phyloP scores from a whole-genome alignment of 1,140 invertebrate species.

The Heterodera carotae region DNA sequence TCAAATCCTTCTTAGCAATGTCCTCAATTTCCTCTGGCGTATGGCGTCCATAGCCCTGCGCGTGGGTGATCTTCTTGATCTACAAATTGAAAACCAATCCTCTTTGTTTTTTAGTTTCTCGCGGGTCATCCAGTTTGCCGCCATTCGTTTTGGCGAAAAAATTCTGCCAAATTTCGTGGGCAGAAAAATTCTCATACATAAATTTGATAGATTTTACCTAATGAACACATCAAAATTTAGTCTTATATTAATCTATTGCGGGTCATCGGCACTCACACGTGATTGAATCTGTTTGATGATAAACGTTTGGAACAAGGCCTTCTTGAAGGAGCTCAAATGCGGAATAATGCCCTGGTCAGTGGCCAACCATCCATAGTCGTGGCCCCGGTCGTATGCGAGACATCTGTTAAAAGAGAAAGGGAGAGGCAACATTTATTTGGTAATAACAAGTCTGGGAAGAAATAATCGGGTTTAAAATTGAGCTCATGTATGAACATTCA shows the following conservation, averaged over 20 bases:
- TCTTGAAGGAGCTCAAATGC: conserved; percentile 46
- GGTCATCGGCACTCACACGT: conserved; percentile 2
- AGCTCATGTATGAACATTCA: too few relatives aligned
- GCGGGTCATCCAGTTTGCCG: too few relatives aligned
- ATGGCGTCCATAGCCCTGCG: conserved; percentile 81
- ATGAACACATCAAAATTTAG: too few relatives aligned
- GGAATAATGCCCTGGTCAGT: conserved; percentile 40
- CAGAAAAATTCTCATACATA: too few relatives aligned
- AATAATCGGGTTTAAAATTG: too few relatives aligned
- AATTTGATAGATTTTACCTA: too few relatives aligned
- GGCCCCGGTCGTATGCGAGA: conserved; percentile 40
- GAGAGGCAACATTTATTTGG: background rate
- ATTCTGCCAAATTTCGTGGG: too few relatives aligned
- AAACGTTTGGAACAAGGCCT: conserved; percentile 41
- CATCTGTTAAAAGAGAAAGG: background rate
- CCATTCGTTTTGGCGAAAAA: too few relatives aligned
- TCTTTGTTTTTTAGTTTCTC: background rate
- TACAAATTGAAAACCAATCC: conserved; percentile 5
- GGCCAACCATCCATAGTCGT: conserved; percentile 44
- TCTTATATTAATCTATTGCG: too few relatives aligned
- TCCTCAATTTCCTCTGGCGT: conserved; percentile 84
- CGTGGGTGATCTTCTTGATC: conserved; percentile 29
- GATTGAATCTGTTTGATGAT: conserved; percentile 23
- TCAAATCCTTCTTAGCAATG: conserved; percentile 85
- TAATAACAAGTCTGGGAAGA: background rate